A percentile compares a stretch with the other conserved stretches of the same genome.
Conservation (phyloP, 2,113 vertebrate species). For the Rattus norvegicus region DNA sequence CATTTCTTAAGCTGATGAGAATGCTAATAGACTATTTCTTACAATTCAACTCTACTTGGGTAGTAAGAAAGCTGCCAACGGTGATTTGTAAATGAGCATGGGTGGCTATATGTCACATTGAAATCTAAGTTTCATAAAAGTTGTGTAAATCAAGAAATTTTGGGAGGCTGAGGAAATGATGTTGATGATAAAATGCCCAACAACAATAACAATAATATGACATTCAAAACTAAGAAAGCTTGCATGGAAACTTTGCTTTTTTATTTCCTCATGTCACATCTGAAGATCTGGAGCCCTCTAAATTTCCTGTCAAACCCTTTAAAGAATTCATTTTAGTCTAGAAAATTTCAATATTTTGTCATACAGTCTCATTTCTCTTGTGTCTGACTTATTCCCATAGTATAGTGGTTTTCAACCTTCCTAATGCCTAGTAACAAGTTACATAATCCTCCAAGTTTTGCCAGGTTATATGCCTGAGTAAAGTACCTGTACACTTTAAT, state of each 20-base stretch:
- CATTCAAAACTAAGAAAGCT: neutral
- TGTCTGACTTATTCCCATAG: neutral
- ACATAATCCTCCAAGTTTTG: too few species aligned
- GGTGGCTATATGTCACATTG: neutral
- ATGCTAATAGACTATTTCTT: neutral
- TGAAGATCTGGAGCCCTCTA: neutral
- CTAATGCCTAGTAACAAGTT: neutral
- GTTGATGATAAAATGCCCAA: neutral
- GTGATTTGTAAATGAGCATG: neutral
- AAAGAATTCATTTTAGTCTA: neutral
- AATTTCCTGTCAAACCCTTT: neutral
- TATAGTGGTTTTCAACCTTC: neutral
- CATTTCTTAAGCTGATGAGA: neutral
- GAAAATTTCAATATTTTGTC: neutral
- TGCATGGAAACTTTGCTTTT: neutral
- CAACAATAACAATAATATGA: neutral
- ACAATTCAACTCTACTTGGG: neutral
- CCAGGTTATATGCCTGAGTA: too few species aligned
- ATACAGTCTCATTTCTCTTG: neutral
- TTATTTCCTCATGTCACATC: neutral
- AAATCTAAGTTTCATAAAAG: conserved; percentile 33
- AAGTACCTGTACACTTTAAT: too few species aligned
- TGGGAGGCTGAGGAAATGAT: neutral
- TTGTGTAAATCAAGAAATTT: neutral
- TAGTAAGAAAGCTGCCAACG: neutral